These are phyloP conservation scores for Neoniphon sammara DNA, from an alignment of 2,797 vertebrate species.

Conservation along the genomic window DNA sequence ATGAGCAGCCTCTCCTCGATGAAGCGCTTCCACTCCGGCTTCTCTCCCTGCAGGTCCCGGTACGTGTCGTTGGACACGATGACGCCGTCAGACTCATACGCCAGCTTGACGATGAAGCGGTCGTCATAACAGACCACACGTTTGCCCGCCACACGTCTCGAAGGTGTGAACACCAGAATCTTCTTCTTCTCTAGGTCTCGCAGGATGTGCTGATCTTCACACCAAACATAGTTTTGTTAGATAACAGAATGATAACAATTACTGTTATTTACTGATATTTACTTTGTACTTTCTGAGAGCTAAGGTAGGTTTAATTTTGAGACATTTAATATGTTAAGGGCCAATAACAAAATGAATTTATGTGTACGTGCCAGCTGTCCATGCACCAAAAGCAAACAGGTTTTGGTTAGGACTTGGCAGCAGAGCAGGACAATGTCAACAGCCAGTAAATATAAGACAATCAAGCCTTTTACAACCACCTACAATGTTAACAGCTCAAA, in stretches of 20 bases:
- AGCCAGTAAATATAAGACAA: constrained; percentile 27
- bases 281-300: not conserved
- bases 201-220: constrained; percentile 81
- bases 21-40: constrained; percentile 82
- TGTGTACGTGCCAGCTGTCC: constrained; percentile 13
- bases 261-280: not conserved
- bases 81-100: constrained; percentile 77
- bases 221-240: not conserved
- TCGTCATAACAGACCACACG: constrained; percentile 85
- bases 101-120: constrained; percentile 82
- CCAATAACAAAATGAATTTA: not conserved
- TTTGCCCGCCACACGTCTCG: constrained; percentile 76
- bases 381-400: constrained; percentile 15
- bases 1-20: constrained; percentile 83
- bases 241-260: not conserved
- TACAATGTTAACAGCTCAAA: not conserved
- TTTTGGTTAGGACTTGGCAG: not conserved
- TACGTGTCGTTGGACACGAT: constrained; percentile 85
- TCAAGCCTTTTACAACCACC: not conserved
- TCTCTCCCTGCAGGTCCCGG: constrained; percentile 82
- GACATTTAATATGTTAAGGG: constrained; percentile 9
- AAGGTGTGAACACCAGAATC: constrained; percentile 83
- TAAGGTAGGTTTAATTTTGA: not conserved
- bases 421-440: constrained; percentile 2
- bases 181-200: constrained; percentile 80